Evolutionary conservation across 2,888 invertebrate genomes (phyloP), one percentile per base, ranked within the genome.

Genomic region (Leptinotarsa juncta): DNA sequence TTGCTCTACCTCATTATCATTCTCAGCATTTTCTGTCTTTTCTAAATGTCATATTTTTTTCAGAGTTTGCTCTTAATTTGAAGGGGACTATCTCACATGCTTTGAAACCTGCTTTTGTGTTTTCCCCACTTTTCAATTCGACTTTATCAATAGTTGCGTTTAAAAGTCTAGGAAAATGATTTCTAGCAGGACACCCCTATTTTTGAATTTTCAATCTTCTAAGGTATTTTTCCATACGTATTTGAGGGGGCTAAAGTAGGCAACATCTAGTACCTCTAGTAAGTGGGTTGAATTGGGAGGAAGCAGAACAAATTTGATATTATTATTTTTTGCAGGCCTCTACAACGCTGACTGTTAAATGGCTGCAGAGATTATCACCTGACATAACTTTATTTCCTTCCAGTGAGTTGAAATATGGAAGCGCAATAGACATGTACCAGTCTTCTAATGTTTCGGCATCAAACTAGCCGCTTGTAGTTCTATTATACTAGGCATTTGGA

Each of bases 331-430:
- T n/a, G 66, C 84, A 83, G 57, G 67, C 16, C 57, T 79, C n/a
- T 26, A 85, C 67, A 71, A 83, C 77, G 32, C 78, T 70, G 18
- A 70, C 62, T 68, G 73, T 77, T 16, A 78, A 67, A 73, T 83
- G 83, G 57, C 72, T 76, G 26, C 74, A 67, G 70, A 83, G 65
- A 77, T 84, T 85, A 76, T 85, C 83, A 20, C 84, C 83, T 65
- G 85, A 81, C 65, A 85, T 67, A 18, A 82, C 80, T 69, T 82
- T 83, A 55, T 67, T 71, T 18, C 82, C 84, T 42, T 67, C 51
- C 23, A 76, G 53, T 55, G 74, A 68, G 68, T 68, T 68, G 57
- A 51, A 68, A 53, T 68, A 68, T 68, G 57, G 20, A 12, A 55
- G 42, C 26, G 48, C 71, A 71, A 42, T 71, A 12, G 65, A 51